Evolutionary conservation across 2,113 vertebrate species (phyloP).

Genomic region (Talpa occidentalis): DNA sequence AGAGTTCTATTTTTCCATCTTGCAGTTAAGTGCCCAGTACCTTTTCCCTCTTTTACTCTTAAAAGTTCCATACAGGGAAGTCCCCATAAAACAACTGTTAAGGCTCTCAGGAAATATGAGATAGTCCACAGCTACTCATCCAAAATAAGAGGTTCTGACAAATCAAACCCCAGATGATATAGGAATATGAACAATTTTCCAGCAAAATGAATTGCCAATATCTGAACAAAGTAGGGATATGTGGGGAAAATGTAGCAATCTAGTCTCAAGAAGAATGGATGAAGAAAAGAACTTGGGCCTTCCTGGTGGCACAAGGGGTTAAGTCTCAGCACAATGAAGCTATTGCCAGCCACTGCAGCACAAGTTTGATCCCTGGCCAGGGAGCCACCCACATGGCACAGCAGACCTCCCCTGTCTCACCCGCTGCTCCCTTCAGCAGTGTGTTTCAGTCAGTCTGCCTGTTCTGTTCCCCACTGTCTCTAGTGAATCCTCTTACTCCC

Average conservation of each 20-base stretch:
- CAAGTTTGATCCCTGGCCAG: too few relatives aligned
- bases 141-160: neutral
- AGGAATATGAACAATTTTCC: neutral
- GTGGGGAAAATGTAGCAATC: neutral
- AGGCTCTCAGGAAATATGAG: neutral
- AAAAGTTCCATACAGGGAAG: neutral
- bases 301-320: too few relatives aligned
- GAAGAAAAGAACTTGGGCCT: neutral
- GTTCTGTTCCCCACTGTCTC: too few relatives aligned
- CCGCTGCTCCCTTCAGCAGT: too few relatives aligned
- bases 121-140: neutral
- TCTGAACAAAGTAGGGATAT: neutral
- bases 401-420: too few relatives aligned
- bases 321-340: too few relatives aligned
- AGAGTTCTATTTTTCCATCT: neutral
- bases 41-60: neutral
- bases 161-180: neutral
- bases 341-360: too few relatives aligned
- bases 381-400: too few relatives aligned
- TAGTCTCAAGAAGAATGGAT: neutral
- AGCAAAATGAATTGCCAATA: neutral
- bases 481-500: too few relatives aligned
- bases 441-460: too few relatives aligned
- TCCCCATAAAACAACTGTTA: neutral
- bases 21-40: neutral